Evolutionary conservation across 2,797 vertebrate genomes (phyloP).

Genomic region (Florisuga fusca): DNA sequence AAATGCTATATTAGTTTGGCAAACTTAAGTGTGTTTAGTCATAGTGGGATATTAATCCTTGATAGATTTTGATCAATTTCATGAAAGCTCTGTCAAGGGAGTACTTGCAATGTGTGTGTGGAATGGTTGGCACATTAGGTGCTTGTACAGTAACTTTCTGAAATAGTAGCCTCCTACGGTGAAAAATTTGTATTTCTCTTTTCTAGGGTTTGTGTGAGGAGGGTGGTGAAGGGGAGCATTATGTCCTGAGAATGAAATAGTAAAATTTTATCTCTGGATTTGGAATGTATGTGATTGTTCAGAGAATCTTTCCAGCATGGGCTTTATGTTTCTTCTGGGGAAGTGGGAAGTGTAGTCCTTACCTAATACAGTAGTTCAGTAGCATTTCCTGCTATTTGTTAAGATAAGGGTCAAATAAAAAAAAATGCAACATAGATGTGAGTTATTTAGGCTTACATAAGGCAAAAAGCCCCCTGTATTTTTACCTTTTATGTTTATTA

Average conservation of each 20-base stretch:
- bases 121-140: not conserved
- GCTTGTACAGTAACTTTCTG: not conserved
- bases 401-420: not conserved
- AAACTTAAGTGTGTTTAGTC: not conserved
- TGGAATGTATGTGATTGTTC: not conserved
- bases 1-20: not conserved
- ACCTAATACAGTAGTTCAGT: not conserved
- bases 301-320: not conserved
- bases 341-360: not conserved
- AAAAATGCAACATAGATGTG: not conserved
- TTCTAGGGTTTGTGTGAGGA: not conserved
- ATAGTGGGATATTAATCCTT: not conserved
- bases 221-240: not conserved
- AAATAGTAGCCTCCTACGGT: not conserved
- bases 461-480: not conserved
- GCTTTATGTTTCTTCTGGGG: not conserved
- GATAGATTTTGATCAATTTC: not conserved
- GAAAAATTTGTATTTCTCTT: not conserved
- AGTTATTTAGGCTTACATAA: not conserved
- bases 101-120: not conserved
- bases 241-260: not conserved
- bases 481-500: not conserved
- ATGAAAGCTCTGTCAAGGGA: not conserved
- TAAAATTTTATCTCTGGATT: not conserved
- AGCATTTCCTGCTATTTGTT: not conserved